These are phyloP conservation scores for Temnothorax nylanderi DNA, from an alignment of 1,140 invertebrate species.

Conservation along the genomic window DNA sequence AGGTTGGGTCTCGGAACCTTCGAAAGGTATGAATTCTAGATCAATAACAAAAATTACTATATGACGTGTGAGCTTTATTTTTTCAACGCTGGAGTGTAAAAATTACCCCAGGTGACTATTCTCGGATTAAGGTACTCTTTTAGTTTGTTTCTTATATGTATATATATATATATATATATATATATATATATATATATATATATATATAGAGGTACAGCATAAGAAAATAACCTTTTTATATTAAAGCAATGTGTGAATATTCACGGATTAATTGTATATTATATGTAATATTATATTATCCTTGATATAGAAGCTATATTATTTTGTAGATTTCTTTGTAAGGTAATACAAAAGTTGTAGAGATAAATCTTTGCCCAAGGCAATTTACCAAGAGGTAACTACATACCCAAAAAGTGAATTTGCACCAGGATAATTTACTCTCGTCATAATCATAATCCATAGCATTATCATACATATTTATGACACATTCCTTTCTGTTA, in stretches of 20 bases:
- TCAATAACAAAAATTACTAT: too few species aligned
- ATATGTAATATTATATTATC: neutral
- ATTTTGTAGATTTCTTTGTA: neutral
- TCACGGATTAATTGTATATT: neutral
- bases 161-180: too few species aligned
- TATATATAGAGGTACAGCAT: too few species aligned
- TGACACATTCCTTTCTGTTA: constrained; percentile 77
- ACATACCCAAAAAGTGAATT: constrained; percentile 89
- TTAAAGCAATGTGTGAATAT: neutral
- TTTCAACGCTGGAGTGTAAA: too few species aligned
- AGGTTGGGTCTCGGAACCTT: too few species aligned
- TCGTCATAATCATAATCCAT: constrained; percentile 92
- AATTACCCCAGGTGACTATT: too few species aligned
- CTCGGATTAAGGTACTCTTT: too few species aligned
- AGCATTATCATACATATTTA: constrained; percentile 84
- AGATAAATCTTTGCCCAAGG: neutral
- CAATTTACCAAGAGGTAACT: neutral
- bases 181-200: too few species aligned
- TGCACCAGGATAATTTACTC: constrained; percentile 90
- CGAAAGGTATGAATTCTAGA: too few species aligned
- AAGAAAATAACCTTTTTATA: too few species aligned
- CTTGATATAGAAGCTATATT: neutral
- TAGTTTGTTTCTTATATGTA: too few species aligned
- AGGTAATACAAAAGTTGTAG: neutral
- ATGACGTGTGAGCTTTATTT: too few species aligned